Conservation (phyloP, 2,797 vertebrate species). For the Agapornis canus region DNA sequence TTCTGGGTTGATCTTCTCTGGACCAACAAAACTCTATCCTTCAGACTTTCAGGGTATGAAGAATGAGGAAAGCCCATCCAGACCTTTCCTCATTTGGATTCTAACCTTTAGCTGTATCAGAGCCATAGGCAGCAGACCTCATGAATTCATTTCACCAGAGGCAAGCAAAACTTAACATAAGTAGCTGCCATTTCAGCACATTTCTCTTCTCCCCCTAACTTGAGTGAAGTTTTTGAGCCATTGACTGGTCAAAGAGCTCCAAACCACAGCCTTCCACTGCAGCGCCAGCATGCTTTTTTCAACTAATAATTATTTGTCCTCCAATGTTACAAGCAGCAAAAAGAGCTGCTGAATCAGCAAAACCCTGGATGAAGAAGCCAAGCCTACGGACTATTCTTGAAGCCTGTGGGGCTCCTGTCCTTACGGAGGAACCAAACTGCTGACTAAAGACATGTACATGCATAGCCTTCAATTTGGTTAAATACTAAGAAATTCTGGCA, state of each 20-base stretch:
- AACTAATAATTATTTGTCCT: constrained; percentile 58
- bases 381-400: constrained; percentile 1
- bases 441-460: not conserved
- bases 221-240: not conserved
- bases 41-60: not conserved
- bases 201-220: not conserved
- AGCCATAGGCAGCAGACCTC: not conserved
- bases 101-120: not conserved
- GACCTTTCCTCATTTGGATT: not conserved
- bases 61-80: not conserved
- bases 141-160: not conserved
- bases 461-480: not conserved
- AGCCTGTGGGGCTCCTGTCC: not conserved
- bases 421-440: not conserved
- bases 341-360: not conserved
- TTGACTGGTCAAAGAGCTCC: not conserved
- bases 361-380: constrained; percentile 2
- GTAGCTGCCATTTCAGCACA: constrained; percentile 46
- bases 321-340: constrained; percentile 15
- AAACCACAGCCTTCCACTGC: constrained; percentile 31
- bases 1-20: not conserved
- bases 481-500: not conserved
- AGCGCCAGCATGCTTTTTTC: not conserved
- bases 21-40: not conserved
- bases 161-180: not conserved